Base-by-base conservation (phyloP, 1,140 invertebrate species). In the Drosophila miranda region DNA sequence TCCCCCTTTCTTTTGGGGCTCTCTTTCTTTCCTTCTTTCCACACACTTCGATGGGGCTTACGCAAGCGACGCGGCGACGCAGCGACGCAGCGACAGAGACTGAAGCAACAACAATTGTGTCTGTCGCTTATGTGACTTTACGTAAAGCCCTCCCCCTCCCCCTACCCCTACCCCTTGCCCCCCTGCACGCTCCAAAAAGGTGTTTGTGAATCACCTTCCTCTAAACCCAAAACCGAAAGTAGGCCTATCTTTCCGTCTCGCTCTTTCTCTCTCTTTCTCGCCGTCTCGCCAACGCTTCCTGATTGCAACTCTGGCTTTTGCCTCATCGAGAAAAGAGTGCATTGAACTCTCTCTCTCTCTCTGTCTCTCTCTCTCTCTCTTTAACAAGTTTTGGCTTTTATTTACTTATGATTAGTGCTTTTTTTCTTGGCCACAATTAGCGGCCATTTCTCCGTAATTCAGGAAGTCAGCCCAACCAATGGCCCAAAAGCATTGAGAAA, bases 1-100 rank as follows among this genome's bases (percentile, higher is more conserved):
- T 28, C 43, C 28, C 46, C 54, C 46, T 57, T 54, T 55, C 42
- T 68, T 44, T 49, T 54, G 42, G 19, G 46, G 43, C n/a, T 41
- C 23, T 34, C 34, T 60, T 23, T 54, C 59, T 48, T 57, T 38
- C 34, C 11, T 11, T 9, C 52, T 84, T 78, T 72, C 63, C 72
- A 66, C 73, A 61, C 46, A 67, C 57, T 81, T 80, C 58, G 76
- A 71, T 69, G 53, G 62, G 53, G 62, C 83, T 88, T 87, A 88
- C 75, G 83, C 83, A 86, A 86, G 82, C 59, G 70, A 43, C 46
- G 16, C 16, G 16, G 16, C 16, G 16, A 16, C 19, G 19, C 19
- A 19, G 19, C 19, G 19, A 19, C 19, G 19, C 57, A 49, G 55
- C 48, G 44, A 38, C 28, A 49, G 21, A 42, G 71, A 52, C 56